These are phyloP conservation scores for Perccottus glenii DNA, from an alignment of 2,113 vertebrate genomes.

Conservation along the genomic window DNA sequence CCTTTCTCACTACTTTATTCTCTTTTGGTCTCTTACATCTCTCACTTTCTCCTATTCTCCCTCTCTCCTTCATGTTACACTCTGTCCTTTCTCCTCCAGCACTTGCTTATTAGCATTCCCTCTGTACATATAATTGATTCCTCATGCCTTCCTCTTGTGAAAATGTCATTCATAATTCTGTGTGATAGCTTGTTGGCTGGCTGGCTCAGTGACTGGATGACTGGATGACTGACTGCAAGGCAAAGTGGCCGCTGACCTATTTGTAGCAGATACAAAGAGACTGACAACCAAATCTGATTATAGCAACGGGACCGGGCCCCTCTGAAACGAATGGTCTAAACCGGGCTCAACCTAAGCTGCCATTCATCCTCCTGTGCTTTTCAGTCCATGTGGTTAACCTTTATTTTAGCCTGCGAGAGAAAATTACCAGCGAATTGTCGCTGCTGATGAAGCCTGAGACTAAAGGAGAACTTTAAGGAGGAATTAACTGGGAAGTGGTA, in stretches of 20 bases:
- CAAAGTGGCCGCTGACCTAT: slow-evolving; percentile 74
- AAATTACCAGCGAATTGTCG: slow-evolving; percentile 33
- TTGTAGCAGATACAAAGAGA: slow-evolving; percentile 71
- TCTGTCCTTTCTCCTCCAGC: slow-evolving; percentile 39
- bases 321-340: slow-evolving; percentile 42
- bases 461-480: slow-evolving; percentile 34
- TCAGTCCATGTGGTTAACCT: slow-evolving; percentile 37
- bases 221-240: slow-evolving; percentile 53
- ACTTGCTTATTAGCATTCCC: slow-evolving; percentile 72
- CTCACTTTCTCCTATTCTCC: slow-evolving; percentile 19
- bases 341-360: slow-evolving; percentile 47
- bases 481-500: slow-evolving; percentile 32
- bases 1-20: slow-evolving; percentile 20
- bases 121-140: slow-evolving; percentile 75
- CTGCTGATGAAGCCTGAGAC: slow-evolving; percentile 33
- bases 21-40: not conserved
- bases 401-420: slow-evolving; percentile 33
- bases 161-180: slow-evolving; percentile 79
- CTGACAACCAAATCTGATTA: slow-evolving; percentile 73
- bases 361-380: slow-evolving; percentile 53
- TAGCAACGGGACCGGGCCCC: slow-evolving; percentile 49
- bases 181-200: slow-evolving; percentile 68
- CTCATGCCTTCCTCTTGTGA: slow-evolving; percentile 74
- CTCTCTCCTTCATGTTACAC: slow-evolving; percentile 44
- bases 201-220: slow-evolving; percentile 32